Conservation (phyloP, 2,888 invertebrate species). For the Pyrrhosoma nymphula region DNA sequence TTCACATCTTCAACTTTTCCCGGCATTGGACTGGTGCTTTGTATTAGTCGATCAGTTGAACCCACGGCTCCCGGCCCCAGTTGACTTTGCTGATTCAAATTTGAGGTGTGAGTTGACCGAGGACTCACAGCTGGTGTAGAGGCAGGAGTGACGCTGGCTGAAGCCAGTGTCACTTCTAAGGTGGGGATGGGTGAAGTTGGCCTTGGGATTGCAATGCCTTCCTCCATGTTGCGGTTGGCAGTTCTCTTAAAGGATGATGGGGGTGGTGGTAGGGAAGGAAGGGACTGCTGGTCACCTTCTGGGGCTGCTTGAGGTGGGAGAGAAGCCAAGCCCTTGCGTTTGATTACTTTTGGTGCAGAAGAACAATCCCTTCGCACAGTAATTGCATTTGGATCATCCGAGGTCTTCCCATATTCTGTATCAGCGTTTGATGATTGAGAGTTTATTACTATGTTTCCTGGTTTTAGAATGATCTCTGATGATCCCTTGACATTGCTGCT, state of each 20-base stretch:
- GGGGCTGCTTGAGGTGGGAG: background rate
- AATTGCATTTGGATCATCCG: slow-evolving; percentile 76
- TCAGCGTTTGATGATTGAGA: background rate
- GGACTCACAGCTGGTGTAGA: slow-evolving; percentile 34
- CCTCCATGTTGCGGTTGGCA: slow-evolving; percentile 22
- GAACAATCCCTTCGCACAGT: slow-evolving; percentile 77
- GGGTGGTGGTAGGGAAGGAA: slow-evolving; percentile 66
- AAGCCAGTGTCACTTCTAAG: slow-evolving; percentile 17
- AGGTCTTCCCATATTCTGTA: background rate
- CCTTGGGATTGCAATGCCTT: slow-evolving; percentile 11
- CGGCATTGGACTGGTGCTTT: slow-evolving; percentile 71
- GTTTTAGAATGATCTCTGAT: background rate
- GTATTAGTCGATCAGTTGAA: slow-evolving; percentile 80
- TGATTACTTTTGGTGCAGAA: slow-evolving; percentile 80
- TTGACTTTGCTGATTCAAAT: slow-evolving; percentile 3
- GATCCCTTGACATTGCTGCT: slow-evolving; percentile 5
- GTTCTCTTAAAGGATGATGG: slow-evolving; percentile 53
- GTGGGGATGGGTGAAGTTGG: slow-evolving; percentile 24
- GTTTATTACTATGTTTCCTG: background rate
- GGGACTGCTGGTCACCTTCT: background rate
- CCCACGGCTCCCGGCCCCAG: slow-evolving; percentile 65
- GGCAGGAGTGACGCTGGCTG: background rate
- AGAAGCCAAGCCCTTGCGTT: slow-evolving; percentile 76
- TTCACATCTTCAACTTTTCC: slow-evolving; percentile 81
- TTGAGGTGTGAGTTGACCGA: background rate